Percentiles rank a stretch among this genome's conserved stretches.
phyloP scores from a whole-genome alignment of 2,888 invertebrate genomes.

The Sympetrum striolatum region DNA sequence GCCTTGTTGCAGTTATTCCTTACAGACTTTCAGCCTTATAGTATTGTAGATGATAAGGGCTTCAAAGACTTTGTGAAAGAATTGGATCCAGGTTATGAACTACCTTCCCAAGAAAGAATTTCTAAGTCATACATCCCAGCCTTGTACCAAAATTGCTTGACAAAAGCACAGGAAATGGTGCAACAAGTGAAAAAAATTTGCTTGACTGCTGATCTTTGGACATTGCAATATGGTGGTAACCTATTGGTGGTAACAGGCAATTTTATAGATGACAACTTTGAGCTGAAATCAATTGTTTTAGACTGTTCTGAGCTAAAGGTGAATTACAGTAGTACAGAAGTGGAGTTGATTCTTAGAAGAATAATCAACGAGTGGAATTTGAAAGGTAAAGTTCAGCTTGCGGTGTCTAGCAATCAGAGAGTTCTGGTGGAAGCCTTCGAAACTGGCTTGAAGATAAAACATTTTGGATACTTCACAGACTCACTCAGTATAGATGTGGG shows the following conservation, averaged over 20 bases:
- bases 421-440: background rate
- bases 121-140: slow-evolving; percentile 51
- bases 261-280: background rate
- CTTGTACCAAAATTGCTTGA: slow-evolving; percentile 41
- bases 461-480: background rate
- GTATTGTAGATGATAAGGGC: slow-evolving; percentile 54
- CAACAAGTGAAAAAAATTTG: background rate
- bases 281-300: background rate
- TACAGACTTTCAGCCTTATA: slow-evolving; percentile 54
- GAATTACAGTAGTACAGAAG: background rate
- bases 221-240: background rate
- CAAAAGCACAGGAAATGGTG: background rate
- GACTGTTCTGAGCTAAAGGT: background rate
- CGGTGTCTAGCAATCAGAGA: background rate
- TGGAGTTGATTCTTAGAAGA: background rate
- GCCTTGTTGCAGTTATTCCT: slow-evolving; percentile 52
- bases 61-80: slow-evolving; percentile 52
- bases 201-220: background rate
- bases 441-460: background rate
- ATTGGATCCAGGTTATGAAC: slow-evolving; percentile 52
- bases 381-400: background rate
- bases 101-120: slow-evolving; percentile 52
- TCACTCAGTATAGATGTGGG: background rate
- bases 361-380: background rate
- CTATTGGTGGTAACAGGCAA: background rate